Evolutionary conservation across 1,140 invertebrate species (phyloP), one percentile per base, ranked within the genome.

Genomic region (Drosophila pseudoananassae): DNA sequence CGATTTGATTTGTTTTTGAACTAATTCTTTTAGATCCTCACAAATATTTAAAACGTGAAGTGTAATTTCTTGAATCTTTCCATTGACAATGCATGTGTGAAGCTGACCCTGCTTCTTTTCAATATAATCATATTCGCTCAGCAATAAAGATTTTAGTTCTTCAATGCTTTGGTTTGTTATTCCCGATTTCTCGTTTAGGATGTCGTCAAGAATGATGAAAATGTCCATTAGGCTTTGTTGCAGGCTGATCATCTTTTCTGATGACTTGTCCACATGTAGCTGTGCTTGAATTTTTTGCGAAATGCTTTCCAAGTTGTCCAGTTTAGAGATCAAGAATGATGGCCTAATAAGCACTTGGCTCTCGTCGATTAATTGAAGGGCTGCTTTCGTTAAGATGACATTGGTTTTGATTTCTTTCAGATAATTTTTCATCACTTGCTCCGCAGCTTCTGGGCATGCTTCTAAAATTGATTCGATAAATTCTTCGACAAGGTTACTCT

Each of bases 171-270:
- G 54, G 9, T 61, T 78, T 10, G 78, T 25, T 14, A 5, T 20
- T 20, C 43, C 20, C 10, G 61, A 72, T 10, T 61, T 76, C 6
- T 88, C 76, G 9, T 88, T 65, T n/a, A 70, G 15, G 0, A 88
- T 31, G 27, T 91, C 90, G 54, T 91, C 89, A 1, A 90, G 38
- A 14, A 90, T 68, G 17, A 81, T 61, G 23, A 90, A 84, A n/a
- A 84, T 78, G 12, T 91, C 75, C 79, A 91, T 90, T 5, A 91
- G 36, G 36, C 65, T 81, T 46, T 90, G 78, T 53, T 88, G 90
- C n/a, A 91, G 31, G 36, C 77, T 55, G 6, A 88, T 60, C 74
- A 88, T 82, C 47, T 82, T 81, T 47, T 75, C 74, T 14, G 77
- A 75, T 3, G 82, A 78, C 45, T 91, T 91, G 38, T 87, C 73